Base-by-base conservation (phyloP, 2,888 invertebrate species). In the Ophion slaviceki region DNA sequence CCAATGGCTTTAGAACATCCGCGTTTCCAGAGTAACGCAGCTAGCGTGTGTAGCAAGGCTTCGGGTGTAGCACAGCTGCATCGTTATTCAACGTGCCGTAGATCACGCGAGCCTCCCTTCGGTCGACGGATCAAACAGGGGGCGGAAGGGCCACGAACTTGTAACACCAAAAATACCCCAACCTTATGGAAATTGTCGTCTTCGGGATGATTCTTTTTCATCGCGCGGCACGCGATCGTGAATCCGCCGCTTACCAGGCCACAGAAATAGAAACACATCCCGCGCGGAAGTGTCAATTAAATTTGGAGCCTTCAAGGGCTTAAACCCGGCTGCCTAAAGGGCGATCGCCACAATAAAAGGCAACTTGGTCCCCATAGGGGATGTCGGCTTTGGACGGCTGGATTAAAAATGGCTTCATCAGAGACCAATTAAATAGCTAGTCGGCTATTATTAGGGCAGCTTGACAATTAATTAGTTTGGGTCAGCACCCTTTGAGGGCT, bases 11-110 rank as follows among this genome's bases (percentile, higher is more conserved):
- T 66, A 53, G 68, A 83, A 81, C 70, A 67, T 68, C 64, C 72
- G 80, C 66, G 72, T 79, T 83, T 78, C 61, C 11, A 70, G 66
- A 78, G 74, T 70, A 59, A 11, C 71, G 47, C 47, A 76, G 32
- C 53, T 32, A 53, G 59, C 59, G 8, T 24, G 10, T 7, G 14
- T 24, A 24, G 36, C 6, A n/a, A 61, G 36, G 68, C 24, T 76
- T 78, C 64, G 47, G 80, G 36, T 53, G 14, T 53, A 61, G 74
- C 80, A 80, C 87, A 87, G 88, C 88, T 89, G 87, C 85, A 84
- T 77, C 76, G 76, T 62, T 67, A 70, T 68, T 32, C 74, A 84
- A 82, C 80, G 76, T 76, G 20, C 68, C 86, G 84, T 88, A 89
- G 84, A 89, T 89, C 86, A 88, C 75, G 64, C 40, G 14, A 45